phyloP scores from a whole-genome alignment of 2,113 vertebrate genomes.

The Otolemur garnettii region DNA sequence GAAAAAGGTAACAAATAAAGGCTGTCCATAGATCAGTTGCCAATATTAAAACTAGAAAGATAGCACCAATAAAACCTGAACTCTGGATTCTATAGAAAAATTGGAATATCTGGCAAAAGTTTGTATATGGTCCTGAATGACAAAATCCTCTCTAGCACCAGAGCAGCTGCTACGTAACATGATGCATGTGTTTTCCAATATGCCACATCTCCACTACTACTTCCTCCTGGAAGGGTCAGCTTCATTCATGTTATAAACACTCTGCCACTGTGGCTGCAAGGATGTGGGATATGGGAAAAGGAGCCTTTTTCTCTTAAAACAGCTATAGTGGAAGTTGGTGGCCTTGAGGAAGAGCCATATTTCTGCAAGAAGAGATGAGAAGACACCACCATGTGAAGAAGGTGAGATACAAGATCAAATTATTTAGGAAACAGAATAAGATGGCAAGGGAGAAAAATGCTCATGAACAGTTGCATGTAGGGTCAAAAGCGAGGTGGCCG shows the following conservation, averaged over 20 bases:
- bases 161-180: background rate
- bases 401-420: background rate
- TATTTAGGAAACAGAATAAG: background rate
- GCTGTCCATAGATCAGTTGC: background rate
- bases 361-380: background rate
- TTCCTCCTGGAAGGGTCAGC: background rate
- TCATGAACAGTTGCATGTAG: background rate
- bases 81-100: background rate
- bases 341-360: background rate
- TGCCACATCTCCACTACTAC: background rate
- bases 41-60: slow-evolving; percentile 10
- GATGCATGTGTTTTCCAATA: background rate
- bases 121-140: background rate
- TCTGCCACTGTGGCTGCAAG: background rate
- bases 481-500: background rate
- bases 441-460: background rate
- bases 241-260: background rate
- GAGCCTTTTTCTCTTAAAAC: background rate
- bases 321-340: background rate
- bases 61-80: background rate
- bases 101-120: background rate
- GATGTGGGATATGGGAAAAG: too few species aligned
- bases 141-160: background rate
- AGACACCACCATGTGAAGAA: background rate
- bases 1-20: background rate